Percentiles rank a stretch among this genome's conserved stretches.
phyloP scores from a whole-genome alignment of 1,140 invertebrate species.

The Philopotamus ludificatus region DNA sequence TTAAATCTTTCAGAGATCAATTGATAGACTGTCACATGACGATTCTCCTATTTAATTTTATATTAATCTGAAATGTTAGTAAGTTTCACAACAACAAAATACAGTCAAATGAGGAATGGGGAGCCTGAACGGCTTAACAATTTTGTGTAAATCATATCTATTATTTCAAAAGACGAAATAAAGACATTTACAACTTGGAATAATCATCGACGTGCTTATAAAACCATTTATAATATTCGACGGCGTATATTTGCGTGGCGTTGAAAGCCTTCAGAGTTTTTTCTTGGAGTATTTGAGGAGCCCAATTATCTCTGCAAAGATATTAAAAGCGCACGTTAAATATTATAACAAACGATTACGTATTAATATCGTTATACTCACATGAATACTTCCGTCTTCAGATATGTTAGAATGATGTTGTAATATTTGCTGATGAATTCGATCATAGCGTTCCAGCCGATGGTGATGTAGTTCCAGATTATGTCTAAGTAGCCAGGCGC shows the following conservation, averaged over 20 bases:
- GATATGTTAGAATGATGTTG: slow-evolving; percentile 54
- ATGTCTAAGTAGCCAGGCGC: slow-evolving; percentile 65
- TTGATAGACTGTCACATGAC: too few relatives aligned
- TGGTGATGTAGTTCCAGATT: slow-evolving; percentile 52
- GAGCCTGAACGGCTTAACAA: slow-evolving; percentile 7
- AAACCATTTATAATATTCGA: slow-evolving; percentile 69
- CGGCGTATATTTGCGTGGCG: slow-evolving; percentile 61
- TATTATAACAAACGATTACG: background rate
- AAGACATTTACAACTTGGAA: slow-evolving; percentile 62
- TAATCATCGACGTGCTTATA: slow-evolving; percentile 71
- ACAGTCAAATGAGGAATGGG: slow-evolving; percentile 8
- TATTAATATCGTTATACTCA: slow-evolving; percentile 57
- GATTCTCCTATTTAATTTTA: too few relatives aligned
- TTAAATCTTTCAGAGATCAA: too few relatives aligned
- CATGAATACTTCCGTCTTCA: slow-evolving; percentile 74
- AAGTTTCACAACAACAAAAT: background rate
- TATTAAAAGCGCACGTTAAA: slow-evolving; percentile 21
- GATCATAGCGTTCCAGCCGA: slow-evolving; percentile 49
- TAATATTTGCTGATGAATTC: slow-evolving; percentile 53
- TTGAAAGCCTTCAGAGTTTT: slow-evolving; percentile 65
- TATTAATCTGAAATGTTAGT: background rate
- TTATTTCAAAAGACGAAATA: slow-evolving; percentile 2
- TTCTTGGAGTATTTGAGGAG: slow-evolving; percentile 69
- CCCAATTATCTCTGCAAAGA: slow-evolving; percentile 68
- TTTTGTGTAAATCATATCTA: background rate